Conservation (phyloP, 2,797 vertebrate species). For the Setipinna tenuifilis region DNA sequence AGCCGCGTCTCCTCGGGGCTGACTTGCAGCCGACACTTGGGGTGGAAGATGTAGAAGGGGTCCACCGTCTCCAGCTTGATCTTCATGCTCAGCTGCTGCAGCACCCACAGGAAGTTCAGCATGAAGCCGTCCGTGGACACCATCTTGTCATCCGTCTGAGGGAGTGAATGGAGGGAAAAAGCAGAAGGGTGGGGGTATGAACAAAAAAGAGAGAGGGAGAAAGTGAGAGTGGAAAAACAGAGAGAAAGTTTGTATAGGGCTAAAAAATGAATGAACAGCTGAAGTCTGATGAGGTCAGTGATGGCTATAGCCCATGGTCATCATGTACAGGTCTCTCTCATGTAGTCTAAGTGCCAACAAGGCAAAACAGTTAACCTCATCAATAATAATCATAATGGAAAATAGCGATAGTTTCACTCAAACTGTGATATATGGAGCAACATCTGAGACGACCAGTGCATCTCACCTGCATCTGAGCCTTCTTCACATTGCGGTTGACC, state of each 20-base stretch:
- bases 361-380: too few species aligned
- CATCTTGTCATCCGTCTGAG: conserved; percentile 93
- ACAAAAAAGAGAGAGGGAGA: not conserved
- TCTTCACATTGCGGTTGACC: conserved; percentile 97
- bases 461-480: conserved; percentile 96
- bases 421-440: too few species aligned
- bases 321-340: too few species aligned
- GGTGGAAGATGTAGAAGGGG: conserved; percentile 95
- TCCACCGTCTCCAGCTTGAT: conserved; percentile 98
- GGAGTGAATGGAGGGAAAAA: conserved; percentile 5
- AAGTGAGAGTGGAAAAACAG: too few species aligned
- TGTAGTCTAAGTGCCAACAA: too few species aligned
- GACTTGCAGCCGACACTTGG: conserved; percentile 88
- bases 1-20: conserved; percentile 91
- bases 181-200: not conserved
- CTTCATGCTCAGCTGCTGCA: conserved; percentile 97
- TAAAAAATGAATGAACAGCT: too few species aligned
- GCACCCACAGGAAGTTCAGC: conserved; percentile 98
- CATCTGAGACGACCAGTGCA: not conserved
- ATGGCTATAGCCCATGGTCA: too few species aligned
- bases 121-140: conserved; percentile 98
- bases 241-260: too few species aligned
- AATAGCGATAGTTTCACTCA: not conserved
- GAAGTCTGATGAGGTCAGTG: too few species aligned
- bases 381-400: too few species aligned